Conservation (phyloP, 2,888 invertebrate genomes). For the Incurvaria masculella region DNA sequence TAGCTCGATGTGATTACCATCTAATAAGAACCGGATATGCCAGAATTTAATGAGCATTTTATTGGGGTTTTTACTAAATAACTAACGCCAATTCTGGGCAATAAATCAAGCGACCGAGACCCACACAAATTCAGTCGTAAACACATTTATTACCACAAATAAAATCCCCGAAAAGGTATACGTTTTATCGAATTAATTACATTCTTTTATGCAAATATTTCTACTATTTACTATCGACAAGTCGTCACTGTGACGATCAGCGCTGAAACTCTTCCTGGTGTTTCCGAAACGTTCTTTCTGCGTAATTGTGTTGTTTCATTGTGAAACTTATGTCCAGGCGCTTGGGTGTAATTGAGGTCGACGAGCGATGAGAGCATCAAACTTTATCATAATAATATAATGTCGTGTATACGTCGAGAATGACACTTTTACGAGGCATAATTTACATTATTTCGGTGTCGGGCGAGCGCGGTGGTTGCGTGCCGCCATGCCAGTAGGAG, state of each 20-base stretch:
- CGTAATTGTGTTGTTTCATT: too few relatives aligned
- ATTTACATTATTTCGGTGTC: slow-evolving; percentile 47
- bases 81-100: too few relatives aligned
- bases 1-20: too few relatives aligned
- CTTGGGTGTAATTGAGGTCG: neutral
- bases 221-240: neutral
- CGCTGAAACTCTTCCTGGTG: neutral
- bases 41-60: too few relatives aligned
- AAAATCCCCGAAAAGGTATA: too few relatives aligned
- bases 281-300: neutral
- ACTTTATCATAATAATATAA: slow-evolving; percentile 13
- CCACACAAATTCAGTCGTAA: too few relatives aligned
- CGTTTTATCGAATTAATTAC: neutral
- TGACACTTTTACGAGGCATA: slow-evolving; percentile 55
- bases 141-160: too few relatives aligned
- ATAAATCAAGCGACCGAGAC: too few relatives aligned
- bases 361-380: neutral
- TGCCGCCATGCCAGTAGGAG: slow-evolving; percentile 50
- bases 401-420: slow-evolving; percentile 53
- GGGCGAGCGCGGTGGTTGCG: slow-evolving; percentile 21
- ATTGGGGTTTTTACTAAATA: too few relatives aligned
- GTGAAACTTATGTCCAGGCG: too few relatives aligned
- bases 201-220: neutral
- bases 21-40: too few relatives aligned
- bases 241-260: neutral